Evolutionary conservation across 2,888 invertebrate genomes (phyloP), one percentile per base, ranked within the genome.

Genomic region (Torymus tubicola): DNA sequence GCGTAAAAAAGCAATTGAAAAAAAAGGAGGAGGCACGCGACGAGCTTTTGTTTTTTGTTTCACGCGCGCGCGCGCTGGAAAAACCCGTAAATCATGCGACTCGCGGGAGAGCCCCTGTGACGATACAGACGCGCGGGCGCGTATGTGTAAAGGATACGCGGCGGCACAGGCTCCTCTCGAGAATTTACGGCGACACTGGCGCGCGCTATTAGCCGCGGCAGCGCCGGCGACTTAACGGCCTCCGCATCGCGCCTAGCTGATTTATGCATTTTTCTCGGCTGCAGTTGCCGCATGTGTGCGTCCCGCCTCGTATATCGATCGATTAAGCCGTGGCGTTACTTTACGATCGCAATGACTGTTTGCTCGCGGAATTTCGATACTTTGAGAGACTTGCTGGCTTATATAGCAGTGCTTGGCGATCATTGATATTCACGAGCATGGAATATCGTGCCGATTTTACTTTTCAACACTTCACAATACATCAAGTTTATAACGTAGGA

Each of bases 261-360:
- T 79, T 79, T 79, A 79, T 79, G 79, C 16, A 68, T 68, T 73
- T 79, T 74, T 79, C 73, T 21, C 70, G 60, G n/a, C 55, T 55
- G 63, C 14, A 3, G 57, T 42, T 57, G 31, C 21, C 60, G 60
- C 53, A 8, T 8, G 42, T 8, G 42, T 8, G 42, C 5, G 42
- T 42, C 42, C 42, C 42, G 8, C 52, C 21, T 71, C 60, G 52
- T 21, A 50, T 72, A 64, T 65, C 64, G 70, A 77, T 74, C 74
- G 76, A 77, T 77, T 70, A 61, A 68, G 68, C 58, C 55, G 61
- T 76, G 63, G 53, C 60, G 24, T 50, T 13, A 24, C 31, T 68
- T 68, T 76, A 68, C 61, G 75, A 68, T 55, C 12, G 53, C 10
- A 24, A 21, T 42, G 74, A 75, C 74, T 67, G 58, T 73, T 42